Evolutionary conservation across 2,888 invertebrate genomes (phyloP), one percentile per base, ranked within the genome.

Genomic region (Rambutsinella grinnellia): DNA sequence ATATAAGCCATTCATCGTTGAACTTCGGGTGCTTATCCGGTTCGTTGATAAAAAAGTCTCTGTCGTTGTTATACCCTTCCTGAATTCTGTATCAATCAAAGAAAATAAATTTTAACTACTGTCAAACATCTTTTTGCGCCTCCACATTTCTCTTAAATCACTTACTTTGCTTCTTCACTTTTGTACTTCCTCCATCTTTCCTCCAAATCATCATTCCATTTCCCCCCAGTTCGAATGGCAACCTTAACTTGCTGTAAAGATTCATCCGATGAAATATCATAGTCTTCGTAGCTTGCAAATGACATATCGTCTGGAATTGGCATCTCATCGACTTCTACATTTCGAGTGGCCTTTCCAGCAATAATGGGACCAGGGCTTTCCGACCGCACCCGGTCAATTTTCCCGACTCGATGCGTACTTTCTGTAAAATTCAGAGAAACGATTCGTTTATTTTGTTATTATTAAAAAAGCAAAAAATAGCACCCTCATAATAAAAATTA

Each of bases 11-110:
- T 85, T 95, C 95, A 57, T 94, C 93, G 0, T 93, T 93, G 86
- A 95, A 95, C 2, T 92, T 89, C 0, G 95, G 95, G 87, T 95
- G 95, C 82, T 94, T 94, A 85, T 95, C 95, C 0, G 95, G 95
- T 85, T 93, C 93, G 85, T 93, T 92, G 85, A 94, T 93, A 85
- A 93, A 93, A 78, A 92, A 92, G 67, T 92, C 91, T 23, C 78
- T 21, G 13, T 58, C 57, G 1, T 21, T 54, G 10, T 78, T 65
- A 56, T 78, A 78, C 21, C 54, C 51, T n/a, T 68, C 44, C 0
- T 54, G 68, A 3, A 78, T 68, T 51, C 78, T 78, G n/a, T n/a
- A 47, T 17, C 26, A 28, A 19, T 15, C 21, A 27, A 2, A 36
- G 27, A 51, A 19, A 36, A 51, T 49, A 28, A 2, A 26, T 15